Evolutionary conservation across 2,113 vertebrate genomes (phyloP).

Genomic region (Pachycephala philippinensis): DNA sequence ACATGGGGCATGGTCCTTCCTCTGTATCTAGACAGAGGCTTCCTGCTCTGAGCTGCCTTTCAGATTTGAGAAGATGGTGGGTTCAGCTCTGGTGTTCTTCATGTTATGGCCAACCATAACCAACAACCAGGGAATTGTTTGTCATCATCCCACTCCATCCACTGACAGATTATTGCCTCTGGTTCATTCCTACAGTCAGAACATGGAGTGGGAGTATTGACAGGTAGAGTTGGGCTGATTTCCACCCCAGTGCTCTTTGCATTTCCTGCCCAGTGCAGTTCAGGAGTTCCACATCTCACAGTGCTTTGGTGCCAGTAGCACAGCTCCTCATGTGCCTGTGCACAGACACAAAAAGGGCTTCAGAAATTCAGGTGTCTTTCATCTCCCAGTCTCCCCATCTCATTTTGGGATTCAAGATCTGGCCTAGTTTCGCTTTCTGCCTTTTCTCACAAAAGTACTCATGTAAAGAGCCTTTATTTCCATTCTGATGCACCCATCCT

Average conservation of each 20-base stretch:
- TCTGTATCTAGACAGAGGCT: not conserved
- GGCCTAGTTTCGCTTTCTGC: not conserved
- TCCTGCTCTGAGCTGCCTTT: not conserved
- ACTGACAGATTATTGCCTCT: not conserved
- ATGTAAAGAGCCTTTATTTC: not conserved
- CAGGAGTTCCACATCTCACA: not conserved
- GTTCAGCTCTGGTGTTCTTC: not conserved
- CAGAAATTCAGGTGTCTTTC: not conserved
- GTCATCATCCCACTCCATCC: not conserved
- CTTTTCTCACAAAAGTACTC: not conserved
- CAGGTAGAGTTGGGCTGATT: not conserved
- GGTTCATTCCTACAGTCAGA: not conserved
- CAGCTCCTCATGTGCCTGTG: not conserved
- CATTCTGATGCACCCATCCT: not conserved
- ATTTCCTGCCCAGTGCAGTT: not conserved
- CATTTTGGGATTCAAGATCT: not conserved
- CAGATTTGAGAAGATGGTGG: not conserved
- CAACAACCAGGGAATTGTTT: not conserved
- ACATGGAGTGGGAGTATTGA: accelerated
- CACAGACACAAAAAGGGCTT: not conserved
- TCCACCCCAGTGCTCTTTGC: not conserved
- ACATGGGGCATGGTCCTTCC: not conserved
- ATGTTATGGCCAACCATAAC: no score
- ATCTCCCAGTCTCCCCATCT: not conserved
- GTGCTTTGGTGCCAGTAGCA: not conserved